A percentile compares a stretch with the other conserved stretches of the same genome.
phyloP scores from a whole-genome alignment of 2,113 vertebrate species.

The Apus apus region DNA sequence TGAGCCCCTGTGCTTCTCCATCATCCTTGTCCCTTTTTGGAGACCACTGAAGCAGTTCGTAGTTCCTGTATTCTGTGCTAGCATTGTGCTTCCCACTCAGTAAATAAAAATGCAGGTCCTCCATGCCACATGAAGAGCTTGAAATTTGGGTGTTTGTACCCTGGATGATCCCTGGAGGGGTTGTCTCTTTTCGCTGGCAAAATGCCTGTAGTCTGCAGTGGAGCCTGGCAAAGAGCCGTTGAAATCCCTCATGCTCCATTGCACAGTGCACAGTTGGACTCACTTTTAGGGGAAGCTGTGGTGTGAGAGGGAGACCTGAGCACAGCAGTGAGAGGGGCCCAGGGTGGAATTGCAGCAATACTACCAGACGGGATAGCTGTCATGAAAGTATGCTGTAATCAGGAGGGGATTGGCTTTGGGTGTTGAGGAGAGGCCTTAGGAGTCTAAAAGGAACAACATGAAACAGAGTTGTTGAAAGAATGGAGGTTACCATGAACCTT shows the following conservation, averaged over 20 bases:
- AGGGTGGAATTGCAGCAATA: background rate
- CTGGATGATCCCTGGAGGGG: background rate
- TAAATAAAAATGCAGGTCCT: background rate
- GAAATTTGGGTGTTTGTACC: background rate
- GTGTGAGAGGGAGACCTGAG: background rate
- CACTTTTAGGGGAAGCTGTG: background rate
- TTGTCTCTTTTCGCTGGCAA: background rate
- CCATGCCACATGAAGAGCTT: background rate
- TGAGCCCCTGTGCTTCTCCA: background rate
- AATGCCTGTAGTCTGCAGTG: background rate
- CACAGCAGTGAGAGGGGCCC: background rate
- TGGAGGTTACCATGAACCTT: background rate
- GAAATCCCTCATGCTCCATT: background rate
- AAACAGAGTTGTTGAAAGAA: background rate
- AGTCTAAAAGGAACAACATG: background rate
- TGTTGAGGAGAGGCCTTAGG: background rate
- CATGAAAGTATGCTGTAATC: fast-evolving
- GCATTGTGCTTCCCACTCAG: background rate
- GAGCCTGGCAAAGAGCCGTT: background rate
- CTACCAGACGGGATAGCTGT: fast-evolving
- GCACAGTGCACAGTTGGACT: background rate
- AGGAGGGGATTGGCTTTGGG: fast-evolving
- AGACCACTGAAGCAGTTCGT: background rate
- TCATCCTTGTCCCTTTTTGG: background rate
- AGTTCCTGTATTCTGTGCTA: background rate